Evolutionary conservation across 2,113 vertebrate species (phyloP).

Genomic region (Desmodus rotundus): DNA sequence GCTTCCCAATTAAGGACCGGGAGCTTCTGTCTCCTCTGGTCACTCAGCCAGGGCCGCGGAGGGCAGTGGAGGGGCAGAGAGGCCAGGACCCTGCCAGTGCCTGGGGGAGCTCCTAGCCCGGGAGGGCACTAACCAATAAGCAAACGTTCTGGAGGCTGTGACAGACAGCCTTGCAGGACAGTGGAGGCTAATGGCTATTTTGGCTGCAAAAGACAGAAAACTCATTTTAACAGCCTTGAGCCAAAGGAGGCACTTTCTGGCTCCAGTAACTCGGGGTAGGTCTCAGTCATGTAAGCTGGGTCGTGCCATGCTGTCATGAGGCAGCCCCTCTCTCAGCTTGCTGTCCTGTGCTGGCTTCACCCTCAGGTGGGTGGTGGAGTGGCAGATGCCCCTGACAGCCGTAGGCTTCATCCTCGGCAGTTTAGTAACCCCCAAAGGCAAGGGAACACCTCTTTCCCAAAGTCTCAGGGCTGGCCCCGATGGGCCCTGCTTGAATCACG

Average conservation of each 20-base stretch:
- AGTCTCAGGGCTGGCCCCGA: background rate
- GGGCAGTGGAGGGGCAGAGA: background rate
- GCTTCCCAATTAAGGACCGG: background rate
- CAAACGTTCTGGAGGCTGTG: background rate
- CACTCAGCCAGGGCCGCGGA: background rate
- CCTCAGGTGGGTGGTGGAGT: background rate
- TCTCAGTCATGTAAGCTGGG: background rate
- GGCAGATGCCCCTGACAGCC: background rate
- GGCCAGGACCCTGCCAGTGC: background rate
- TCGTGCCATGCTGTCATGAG: fast-evolving
- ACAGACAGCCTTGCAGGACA: background rate
- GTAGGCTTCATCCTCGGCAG: no score
- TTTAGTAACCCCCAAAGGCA: fast-evolving
- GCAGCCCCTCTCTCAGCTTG: background rate
- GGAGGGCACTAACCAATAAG: background rate
- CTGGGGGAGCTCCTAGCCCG: background rate
- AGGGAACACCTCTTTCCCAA: background rate
- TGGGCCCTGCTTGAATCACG: background rate
- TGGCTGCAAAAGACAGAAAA: background rate
- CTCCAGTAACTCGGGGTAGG: background rate
- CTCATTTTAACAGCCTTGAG: background rate
- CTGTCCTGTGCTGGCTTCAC: background rate
- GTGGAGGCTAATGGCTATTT: background rate
- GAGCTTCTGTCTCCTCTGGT: background rate
- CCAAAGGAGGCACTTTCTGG: background rate